Evolutionary conservation across 2,113 vertebrate species (phyloP), one percentile per base, ranked within the genome.

Genomic region (Microcebus jonahi): DNA sequence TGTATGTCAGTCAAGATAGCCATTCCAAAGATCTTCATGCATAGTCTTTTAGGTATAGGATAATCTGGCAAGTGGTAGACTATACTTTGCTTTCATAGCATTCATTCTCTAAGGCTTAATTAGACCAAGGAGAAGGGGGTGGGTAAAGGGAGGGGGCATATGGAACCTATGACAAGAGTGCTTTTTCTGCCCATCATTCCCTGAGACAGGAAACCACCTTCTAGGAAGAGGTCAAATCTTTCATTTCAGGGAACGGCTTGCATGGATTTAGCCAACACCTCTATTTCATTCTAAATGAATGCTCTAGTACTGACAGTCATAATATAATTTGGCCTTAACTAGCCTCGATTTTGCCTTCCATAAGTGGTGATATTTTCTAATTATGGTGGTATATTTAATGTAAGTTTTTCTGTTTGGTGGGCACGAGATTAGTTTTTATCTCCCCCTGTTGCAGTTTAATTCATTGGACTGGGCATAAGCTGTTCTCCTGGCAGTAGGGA

Each of bases 301-400:
- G 25, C 23, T 87, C 14, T 42, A 7, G 21, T n/a, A 8, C 4
- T 1, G 8, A 31, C 1, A 2, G 7, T 34, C 4, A 25, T 20
- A 50, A 2, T 55, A 3, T 45, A 36, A 39, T 42, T 82, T 88
- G n/a, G 6, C 25, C 7, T 45, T 77, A 36, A 6, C 12, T 36
- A 39, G 45, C 55, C 20, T 81, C 48, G 61, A 11, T 42, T 63
- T 53, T 18, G 39, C 25, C 18, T 90, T 39, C 15, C 71, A 4
- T 39, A 81, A 73, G 17, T 61, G 2, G 6, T 34, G 27, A 6
- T 55, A n/a, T 39, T 89, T 96, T 86, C 68, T 79, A 79, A 50
- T 90, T 13, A 4, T 8, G 18, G 27, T 61, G 4, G 9, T 12
- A 1, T 59, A 55, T 39, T 53, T 55, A n/a, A 11, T 71, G 20